Percentiles rank a stretch among this genome's conserved stretches.
Evolutionary conservation across 1,140 invertebrate species (phyloP).

Genomic region (Ooceraea biroi): DNA sequence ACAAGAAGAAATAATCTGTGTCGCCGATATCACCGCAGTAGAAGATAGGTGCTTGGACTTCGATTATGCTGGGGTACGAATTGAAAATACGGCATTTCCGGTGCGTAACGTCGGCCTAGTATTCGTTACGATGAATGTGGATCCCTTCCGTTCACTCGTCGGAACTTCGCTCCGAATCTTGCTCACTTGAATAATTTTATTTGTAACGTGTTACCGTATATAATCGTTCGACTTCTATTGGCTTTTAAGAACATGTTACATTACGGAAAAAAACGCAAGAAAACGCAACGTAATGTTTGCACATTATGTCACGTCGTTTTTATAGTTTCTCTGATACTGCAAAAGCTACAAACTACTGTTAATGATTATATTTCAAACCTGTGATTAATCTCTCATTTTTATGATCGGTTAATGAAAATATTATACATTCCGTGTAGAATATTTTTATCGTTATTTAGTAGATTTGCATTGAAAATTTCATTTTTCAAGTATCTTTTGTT

Average conservation of each 20-base stretch:
- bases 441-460: neutral
- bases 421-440: neutral
- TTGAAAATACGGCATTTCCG: neutral
- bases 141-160: neutral
- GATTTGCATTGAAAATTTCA: neutral
- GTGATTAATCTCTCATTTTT: neutral
- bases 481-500: neutral
- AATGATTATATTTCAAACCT: neutral
- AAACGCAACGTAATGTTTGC: neutral
- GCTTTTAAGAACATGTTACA: neutral
- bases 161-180: neutral
- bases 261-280: neutral
- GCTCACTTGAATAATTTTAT: conserved; percentile 23
- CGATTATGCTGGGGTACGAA: neutral
- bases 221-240: neutral
- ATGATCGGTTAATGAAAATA: neutral
- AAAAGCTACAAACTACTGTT: neutral
- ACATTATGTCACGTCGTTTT: neutral
- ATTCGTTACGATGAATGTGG: neutral
- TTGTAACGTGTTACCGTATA: neutral
- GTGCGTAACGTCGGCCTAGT: neutral
- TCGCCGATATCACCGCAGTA: neutral
- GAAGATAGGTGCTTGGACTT: neutral
- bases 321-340: neutral
- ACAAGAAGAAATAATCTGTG: conserved; percentile 87